These are phyloP conservation scores for Heterocephalus glaber DNA, from an alignment of 2,113 vertebrate genomes.

Conservation along the genomic window DNA sequence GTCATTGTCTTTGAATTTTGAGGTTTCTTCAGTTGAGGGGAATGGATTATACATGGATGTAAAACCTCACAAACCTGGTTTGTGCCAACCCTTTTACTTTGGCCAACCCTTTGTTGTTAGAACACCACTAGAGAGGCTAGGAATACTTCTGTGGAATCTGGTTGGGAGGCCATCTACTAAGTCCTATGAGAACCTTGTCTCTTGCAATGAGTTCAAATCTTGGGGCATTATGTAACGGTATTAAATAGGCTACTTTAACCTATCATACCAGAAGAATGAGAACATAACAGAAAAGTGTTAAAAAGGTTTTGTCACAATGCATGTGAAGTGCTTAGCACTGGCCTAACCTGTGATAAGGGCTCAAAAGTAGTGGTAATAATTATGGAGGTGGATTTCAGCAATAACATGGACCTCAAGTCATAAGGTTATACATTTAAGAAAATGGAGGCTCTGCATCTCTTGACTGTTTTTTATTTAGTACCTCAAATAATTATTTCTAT, in stretches of 20 bases:
- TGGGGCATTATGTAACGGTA: not conserved
- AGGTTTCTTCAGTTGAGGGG: not conserved
- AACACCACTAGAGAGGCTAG: not conserved
- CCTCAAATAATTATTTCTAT: not conserved
- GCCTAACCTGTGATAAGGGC: not conserved
- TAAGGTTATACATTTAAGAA: not conserved
- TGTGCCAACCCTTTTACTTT: not conserved
- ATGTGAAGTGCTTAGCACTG: not conserved
- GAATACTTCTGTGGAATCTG: not conserved
- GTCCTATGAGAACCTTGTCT: not conserved
- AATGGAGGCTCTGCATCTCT: not conserved
- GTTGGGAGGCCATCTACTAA: not conserved
- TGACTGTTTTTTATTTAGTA: not conserved
- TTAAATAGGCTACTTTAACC: not conserved
- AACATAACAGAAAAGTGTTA: not conserved
- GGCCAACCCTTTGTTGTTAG: not conserved
- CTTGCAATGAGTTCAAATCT: not conserved
- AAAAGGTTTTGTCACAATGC: not conserved
- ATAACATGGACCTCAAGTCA: not conserved
- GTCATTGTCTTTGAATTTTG: not conserved
- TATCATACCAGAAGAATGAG: not conserved
- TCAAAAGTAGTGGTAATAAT: not conserved
- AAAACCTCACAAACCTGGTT: not conserved
- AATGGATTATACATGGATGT: not conserved
- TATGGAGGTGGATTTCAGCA: not conserved